Evolutionary conservation across 2,797 vertebrate genomes (phyloP), one percentile per base, ranked within the genome.

Genomic region (Pristis pectinata): DNA sequence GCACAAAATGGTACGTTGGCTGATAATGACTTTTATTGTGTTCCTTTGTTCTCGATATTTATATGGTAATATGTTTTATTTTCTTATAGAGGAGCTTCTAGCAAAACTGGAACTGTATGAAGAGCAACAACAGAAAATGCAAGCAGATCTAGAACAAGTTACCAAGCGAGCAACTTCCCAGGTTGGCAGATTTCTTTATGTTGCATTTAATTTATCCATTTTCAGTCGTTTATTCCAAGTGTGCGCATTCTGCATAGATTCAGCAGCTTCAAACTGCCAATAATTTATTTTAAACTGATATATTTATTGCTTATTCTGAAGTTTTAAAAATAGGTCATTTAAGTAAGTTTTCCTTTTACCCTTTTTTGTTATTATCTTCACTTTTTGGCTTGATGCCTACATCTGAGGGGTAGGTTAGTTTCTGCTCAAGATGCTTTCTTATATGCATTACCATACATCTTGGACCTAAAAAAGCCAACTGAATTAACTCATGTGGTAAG

Each of bases 161-260:
- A 98, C 98, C 56, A 98, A 99, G 96, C 97, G 98, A 95, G 97
- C 98, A 2, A 97, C 98, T 41, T 99, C 98, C n/a, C 98, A 99
- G 98, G 98, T 98, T 95, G 37, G 95, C 0, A 74, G 7, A n/a
- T 4, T 49, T 37, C n/a, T 44, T 53, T 53, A 44, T 94, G 44
- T 19, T 74, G 27, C 41, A 74, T 94, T 34, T 94, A 34, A 67
- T 91, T 67, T 67, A 24, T 3, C n/a, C 17, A 41, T 11, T 7
- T 67, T 19, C 59, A 64, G 17, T 37, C 7, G 30, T 91, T 24
- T 15, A 19, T 1, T 22, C 87, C 22, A 6, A 37, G n/a, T 2
- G 10, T 41, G 22, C 17, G 41, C 1, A 89, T 64, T 24, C 19
- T 41, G 59, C n/a, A 67, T 22, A 15, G n/a, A 41, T 37, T 91